A percentile compares a stretch with the other conserved stretches of the same genome.
Conservation (phyloP, 2,113 vertebrate species). For the Egretta garzetta region DNA sequence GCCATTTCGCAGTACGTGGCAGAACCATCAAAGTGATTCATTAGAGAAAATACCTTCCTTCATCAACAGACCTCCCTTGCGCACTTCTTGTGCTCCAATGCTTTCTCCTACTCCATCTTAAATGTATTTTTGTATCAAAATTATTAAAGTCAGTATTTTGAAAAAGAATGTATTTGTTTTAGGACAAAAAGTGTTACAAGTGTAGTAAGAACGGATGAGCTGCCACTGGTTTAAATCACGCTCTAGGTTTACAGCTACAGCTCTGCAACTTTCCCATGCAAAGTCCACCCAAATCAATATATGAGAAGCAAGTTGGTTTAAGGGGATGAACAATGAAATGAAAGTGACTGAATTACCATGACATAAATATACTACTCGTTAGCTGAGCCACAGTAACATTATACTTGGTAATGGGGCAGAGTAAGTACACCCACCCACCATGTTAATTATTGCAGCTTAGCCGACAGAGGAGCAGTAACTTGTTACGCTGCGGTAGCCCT, state of each 20-base stretch:
- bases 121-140: not conserved
- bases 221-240: not conserved
- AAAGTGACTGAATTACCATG: constrained; percentile 15
- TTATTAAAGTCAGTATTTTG: not conserved
- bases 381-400: not conserved
- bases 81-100: not conserved
- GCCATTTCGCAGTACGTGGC: not conserved
- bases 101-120: not conserved
- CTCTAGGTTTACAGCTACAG: not conserved
- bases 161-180: not conserved
- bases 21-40: not conserved
- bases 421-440: not conserved
- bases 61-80: not conserved
- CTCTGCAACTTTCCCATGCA: not conserved
- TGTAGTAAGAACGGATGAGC: not conserved
- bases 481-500: not conserved
- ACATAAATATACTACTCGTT: constrained; percentile 39
- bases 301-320: not conserved
- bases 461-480: not conserved
- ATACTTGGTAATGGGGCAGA: not conserved
- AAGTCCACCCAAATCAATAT: not conserved
- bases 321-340: not conserved
- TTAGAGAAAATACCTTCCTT: not conserved
- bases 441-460: not conserved
- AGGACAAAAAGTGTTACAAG: not conserved